These are phyloP conservation scores for Hypotaenidia philippensis DNA, from an alignment of 2,797 vertebrate species.

Conservation along the genomic window DNA sequence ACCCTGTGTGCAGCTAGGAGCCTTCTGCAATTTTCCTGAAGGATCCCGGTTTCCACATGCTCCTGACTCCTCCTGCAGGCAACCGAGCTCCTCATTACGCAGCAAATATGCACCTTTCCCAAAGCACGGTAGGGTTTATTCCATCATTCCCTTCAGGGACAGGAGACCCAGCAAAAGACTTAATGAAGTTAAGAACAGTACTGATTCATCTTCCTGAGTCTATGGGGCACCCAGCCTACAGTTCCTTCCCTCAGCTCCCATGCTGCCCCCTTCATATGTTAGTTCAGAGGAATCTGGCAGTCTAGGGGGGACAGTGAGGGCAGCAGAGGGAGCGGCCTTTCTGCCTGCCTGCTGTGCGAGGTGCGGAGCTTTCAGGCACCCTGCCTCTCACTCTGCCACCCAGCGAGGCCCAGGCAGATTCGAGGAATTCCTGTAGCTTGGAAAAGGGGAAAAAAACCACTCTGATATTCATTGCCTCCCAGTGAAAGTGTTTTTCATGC, in stretches of 20 bases:
- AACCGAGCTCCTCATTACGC: not conserved
- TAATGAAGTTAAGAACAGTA: not conserved
- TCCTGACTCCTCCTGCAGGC: constrained; percentile 41
- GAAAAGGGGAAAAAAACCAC: not conserved
- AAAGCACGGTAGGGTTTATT: not conserved
- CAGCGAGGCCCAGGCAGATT: too few species aligned
- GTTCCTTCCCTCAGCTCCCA: not conserved
- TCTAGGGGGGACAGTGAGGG: not conserved
- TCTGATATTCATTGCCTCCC: not conserved
- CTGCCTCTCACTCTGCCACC: not conserved
- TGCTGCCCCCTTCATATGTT: not conserved
- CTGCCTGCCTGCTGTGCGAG: accelerated
- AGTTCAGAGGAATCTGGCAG: not conserved
- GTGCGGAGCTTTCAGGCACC: not conserved
- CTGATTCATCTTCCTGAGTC: not conserved
- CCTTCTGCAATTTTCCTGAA: not conserved
- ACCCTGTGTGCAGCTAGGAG: not conserved
- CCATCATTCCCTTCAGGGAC: not conserved
- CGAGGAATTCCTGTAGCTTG: not conserved
- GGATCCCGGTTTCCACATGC: not conserved
- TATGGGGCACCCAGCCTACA: not conserved
- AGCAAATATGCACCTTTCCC: not conserved
- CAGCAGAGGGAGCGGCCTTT: not conserved
- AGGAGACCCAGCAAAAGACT: not conserved
- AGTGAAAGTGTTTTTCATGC: not conserved